These are phyloP conservation scores for Drosophila virilis DNA, from an alignment of 1,140 invertebrate genomes.

Conservation along the genomic window DNA sequence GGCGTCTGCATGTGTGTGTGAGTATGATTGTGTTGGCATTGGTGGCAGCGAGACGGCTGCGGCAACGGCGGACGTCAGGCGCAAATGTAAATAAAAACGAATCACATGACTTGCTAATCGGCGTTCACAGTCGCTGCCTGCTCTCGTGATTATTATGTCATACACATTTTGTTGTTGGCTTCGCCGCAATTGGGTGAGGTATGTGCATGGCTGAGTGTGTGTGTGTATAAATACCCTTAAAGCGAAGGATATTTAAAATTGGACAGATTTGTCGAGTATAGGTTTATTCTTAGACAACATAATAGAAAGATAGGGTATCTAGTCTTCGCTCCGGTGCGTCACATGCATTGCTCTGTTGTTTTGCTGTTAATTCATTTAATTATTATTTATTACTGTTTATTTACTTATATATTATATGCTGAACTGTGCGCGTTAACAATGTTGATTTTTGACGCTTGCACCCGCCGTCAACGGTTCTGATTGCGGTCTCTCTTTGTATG, in stretches of 20 bases:
- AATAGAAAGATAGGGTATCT: slow-evolving; percentile 9
- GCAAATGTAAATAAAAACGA: slow-evolving; percentile 84
- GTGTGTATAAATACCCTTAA: slow-evolving; percentile 17
- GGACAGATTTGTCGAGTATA: neutral
- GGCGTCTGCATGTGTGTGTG: slow-evolving; percentile 16
- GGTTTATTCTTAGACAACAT: neutral
- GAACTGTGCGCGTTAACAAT: slow-evolving; percentile 45
- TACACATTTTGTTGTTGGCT: slow-evolving; percentile 77
- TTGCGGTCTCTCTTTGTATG: slow-evolving; percentile 38
- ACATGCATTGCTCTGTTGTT: slow-evolving; percentile 28
- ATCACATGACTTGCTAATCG: slow-evolving; percentile 84
- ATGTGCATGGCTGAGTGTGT: neutral
- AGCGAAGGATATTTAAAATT: slow-evolving; percentile 28
- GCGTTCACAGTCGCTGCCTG: slow-evolving; percentile 72
- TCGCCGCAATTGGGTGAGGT: slow-evolving; percentile 28
- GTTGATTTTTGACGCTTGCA: slow-evolving; percentile 74
- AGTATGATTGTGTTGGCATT: slow-evolving; percentile 15
- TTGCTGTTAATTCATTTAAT: slow-evolving; percentile 72
- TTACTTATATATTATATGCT: slow-evolving; percentile 63
- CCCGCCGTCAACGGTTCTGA: slow-evolving; percentile 36
- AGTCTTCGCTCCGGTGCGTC: neutral
- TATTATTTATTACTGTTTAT: slow-evolving; percentile 78
- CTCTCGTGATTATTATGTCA: slow-evolving; percentile 84
- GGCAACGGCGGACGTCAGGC: slow-evolving; percentile 57
- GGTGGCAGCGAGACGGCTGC: slow-evolving; percentile 4